A percentile compares a stretch with the other conserved stretches of the same genome.
Conservation (phyloP, 2,113 vertebrate species). For the Oryzias woworae region DNA sequence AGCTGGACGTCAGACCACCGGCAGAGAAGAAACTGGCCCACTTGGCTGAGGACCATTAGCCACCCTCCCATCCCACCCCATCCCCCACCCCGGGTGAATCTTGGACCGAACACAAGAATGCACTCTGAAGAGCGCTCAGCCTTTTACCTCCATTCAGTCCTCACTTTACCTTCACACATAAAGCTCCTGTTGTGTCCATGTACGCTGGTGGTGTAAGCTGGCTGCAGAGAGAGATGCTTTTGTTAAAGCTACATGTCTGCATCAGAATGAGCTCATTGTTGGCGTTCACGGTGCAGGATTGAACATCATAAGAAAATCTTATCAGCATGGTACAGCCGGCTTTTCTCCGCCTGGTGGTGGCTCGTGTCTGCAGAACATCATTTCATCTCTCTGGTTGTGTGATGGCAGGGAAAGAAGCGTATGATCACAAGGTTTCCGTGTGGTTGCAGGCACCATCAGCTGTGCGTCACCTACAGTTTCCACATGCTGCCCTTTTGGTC, state of each 20-base stretch:
- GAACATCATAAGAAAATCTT: neutral
- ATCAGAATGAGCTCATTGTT: neutral
- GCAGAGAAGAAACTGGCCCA: slow-evolving; percentile 29
- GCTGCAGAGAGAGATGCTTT: neutral
- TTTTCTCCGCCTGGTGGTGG: too few species aligned
- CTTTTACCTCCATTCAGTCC: slow-evolving; percentile 31
- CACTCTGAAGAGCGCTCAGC: slow-evolving; percentile 19
- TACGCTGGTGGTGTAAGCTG: slow-evolving; percentile 5
- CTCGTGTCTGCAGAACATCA: too few species aligned
- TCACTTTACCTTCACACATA: slow-evolving; percentile 56
- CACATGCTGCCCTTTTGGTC: too few species aligned
- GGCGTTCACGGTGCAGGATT: neutral
- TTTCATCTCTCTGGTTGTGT: too few species aligned
- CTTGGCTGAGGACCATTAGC: slow-evolving; percentile 22
- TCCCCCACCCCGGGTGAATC: slow-evolving; percentile 19
- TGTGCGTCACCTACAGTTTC: too few species aligned
- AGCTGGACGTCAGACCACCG: slow-evolving; percentile 46
- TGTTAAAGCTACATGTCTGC: slow-evolving; percentile 12
- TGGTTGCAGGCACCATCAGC: too few species aligned
- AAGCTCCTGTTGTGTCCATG: slow-evolving; percentile 49
- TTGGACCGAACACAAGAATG: slow-evolving; percentile 73
- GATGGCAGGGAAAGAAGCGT: too few species aligned
- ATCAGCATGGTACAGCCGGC: too few species aligned
- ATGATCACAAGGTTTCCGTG: too few species aligned
- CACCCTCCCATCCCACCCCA: too few species aligned